Conservation (phyloP, 2,888 invertebrate genomes). For the Nomada ruficornis region DNA sequence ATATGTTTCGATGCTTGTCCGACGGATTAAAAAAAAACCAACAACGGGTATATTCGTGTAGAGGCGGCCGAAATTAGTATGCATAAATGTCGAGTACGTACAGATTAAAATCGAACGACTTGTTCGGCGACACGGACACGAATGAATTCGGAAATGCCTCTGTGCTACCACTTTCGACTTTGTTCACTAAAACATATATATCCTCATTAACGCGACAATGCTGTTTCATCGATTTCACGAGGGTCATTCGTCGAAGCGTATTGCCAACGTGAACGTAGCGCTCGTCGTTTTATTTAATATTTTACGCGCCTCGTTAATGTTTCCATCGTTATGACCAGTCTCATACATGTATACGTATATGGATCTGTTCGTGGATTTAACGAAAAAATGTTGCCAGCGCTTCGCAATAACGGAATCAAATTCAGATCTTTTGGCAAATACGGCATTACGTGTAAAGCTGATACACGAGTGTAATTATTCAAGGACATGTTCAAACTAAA, state of each 20-base stretch:
- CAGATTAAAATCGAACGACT: conserved; percentile 38
- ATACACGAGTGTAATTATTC: neutral
- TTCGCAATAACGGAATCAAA: conserved; percentile 3
- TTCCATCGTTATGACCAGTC: neutral
- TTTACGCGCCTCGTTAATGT: conserved; percentile 36
- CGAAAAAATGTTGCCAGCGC: conserved; percentile 4
- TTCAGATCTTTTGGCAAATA: neutral
- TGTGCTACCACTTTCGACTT: conserved; percentile 8
- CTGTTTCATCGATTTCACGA: conserved; percentile 33
- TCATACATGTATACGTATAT: neutral
- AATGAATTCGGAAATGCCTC: no score
- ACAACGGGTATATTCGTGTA: neutral
- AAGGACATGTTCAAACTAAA: no score
- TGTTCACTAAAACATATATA: conserved; percentile 43
- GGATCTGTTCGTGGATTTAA: conserved; percentile 10
- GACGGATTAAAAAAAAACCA: neutral
- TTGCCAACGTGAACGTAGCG: conserved; percentile 4
- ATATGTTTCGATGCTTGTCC: conserved; percentile 11
- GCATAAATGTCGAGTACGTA: conserved; percentile 27
- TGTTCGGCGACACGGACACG: neutral
- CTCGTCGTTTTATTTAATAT: conserved; percentile 44
- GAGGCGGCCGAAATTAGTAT: conserved; percentile 17
- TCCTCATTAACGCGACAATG: conserved; percentile 50
- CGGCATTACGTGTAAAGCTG: no score
- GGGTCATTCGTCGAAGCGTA: conserved; percentile 30